These are phyloP conservation scores for Chrysolina haemoptera DNA, from an alignment of 2,888 invertebrate genomes.

Conservation along the genomic window DNA sequence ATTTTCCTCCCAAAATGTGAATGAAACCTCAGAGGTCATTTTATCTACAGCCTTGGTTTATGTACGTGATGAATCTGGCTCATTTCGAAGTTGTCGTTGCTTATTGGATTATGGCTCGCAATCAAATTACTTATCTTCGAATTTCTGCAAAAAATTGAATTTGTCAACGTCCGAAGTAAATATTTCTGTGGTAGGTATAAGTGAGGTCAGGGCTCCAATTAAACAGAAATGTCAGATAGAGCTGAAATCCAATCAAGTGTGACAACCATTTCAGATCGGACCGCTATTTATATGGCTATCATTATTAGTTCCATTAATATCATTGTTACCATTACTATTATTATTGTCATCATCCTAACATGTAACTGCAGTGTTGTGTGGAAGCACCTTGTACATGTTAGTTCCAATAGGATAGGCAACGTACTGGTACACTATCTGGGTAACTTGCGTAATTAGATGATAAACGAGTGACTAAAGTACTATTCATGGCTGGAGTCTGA, in stretches of 20 bases:
- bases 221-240: slow-evolving; percentile 4
- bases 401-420: too few species aligned
- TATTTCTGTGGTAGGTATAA: slow-evolving; percentile 20
- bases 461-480: too few species aligned
- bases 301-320: too few species aligned
- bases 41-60: slow-evolving; percentile 26
- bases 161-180: not conserved
- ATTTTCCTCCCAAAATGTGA: not conserved
- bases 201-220: not conserved
- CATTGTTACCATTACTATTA: too few species aligned
- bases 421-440: too few species aligned
- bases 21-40: slow-evolving; percentile 2
- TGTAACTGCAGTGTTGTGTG: too few species aligned
- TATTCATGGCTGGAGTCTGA: too few species aligned
- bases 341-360: too few species aligned
- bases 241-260: not conserved
- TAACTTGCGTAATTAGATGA: too few species aligned
- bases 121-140: slow-evolving; percentile 16
- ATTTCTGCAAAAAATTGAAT: slow-evolving; percentile 25
- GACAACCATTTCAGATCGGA: too few species aligned
- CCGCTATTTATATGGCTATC: too few species aligned
- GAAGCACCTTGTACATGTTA: too few species aligned
- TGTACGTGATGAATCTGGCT: not conserved
- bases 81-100: slow-evolving; percentile 19
- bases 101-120: slow-evolving; percentile 25